These are phyloP conservation scores for Megalops atlanticus DNA, from an alignment of 2,113 vertebrate genomes.

Conservation along the genomic window DNA sequence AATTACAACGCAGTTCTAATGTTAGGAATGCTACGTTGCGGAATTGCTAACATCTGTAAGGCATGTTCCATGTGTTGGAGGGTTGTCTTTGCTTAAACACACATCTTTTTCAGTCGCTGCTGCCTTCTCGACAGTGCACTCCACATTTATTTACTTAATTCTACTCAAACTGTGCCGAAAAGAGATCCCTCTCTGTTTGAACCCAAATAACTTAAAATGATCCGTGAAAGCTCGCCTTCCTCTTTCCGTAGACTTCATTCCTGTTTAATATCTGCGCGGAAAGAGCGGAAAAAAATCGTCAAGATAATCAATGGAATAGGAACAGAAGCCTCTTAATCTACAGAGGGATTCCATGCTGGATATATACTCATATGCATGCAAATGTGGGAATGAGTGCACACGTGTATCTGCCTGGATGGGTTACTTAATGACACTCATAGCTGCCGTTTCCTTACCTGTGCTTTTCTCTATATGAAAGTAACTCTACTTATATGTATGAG, in stretches of 20 bases:
- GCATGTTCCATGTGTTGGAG: constrained; percentile 63
- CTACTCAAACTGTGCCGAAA: constrained; percentile 73
- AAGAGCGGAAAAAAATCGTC: constrained; percentile 56
- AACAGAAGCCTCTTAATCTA: constrained; percentile 75
- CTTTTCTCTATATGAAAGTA: constrained; percentile 69
- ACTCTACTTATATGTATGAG: constrained; percentile 50
- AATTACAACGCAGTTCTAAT: constrained; percentile 70
- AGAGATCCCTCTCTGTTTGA: constrained; percentile 74
- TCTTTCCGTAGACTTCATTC: constrained; percentile 77
- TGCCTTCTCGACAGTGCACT: constrained; percentile 50
- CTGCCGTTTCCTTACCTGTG: constrained; percentile 65
- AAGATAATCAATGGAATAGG: constrained; percentile 78
- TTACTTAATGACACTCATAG: constrained; percentile 77
- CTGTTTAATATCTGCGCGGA: constrained; percentile 75
- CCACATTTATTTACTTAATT: constrained; percentile 78
- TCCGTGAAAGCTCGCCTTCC: constrained; percentile 69
- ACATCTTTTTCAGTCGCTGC: constrained; percentile 60
- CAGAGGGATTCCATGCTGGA: constrained; percentile 74
- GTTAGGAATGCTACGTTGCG: constrained; percentile 65
- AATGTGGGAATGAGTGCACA: constrained; percentile 67
- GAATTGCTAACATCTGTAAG: constrained; percentile 77
- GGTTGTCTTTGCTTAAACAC: constrained; percentile 67
- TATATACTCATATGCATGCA: constrained; percentile 72
- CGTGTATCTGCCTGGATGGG: constrained; percentile 76
- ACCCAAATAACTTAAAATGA: constrained; percentile 78